Conservation (phyloP, 2,113 vertebrate species). For the Puntigrus tetrazona region DNA sequence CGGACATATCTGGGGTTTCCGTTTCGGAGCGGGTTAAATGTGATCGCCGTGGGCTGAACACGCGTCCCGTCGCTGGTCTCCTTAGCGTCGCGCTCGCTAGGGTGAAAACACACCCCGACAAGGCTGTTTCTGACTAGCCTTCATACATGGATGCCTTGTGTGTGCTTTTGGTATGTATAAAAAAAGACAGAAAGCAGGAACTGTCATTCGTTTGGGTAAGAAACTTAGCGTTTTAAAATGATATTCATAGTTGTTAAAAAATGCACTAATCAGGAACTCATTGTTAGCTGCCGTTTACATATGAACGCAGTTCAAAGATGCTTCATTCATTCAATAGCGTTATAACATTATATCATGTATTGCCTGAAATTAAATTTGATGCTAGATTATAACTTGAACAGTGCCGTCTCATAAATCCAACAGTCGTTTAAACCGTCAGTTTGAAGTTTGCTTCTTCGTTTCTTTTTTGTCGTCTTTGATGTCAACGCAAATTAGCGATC, state of each 20-base stretch:
- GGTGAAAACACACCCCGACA: slow-evolving; percentile 29
- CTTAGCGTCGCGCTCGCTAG: background rate
- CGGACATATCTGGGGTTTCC: slow-evolving; percentile 34
- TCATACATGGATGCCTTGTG: slow-evolving; percentile 42
- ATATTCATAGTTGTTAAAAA: background rate
- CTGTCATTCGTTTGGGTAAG: background rate
- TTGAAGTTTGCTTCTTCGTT: background rate
- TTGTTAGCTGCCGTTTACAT: background rate
- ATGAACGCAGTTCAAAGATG: background rate
- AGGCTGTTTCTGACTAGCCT: slow-evolving; percentile 45
- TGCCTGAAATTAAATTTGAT: background rate
- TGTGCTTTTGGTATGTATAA: slow-evolving; percentile 8
- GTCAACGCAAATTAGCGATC: background rate
- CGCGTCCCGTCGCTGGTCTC: background rate
- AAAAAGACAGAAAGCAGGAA: background rate
- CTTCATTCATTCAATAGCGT: background rate
- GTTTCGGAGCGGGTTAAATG: slow-evolving; percentile 32
- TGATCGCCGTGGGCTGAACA: slow-evolving; percentile 17
- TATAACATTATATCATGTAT: background rate
- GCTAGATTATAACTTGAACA: background rate
- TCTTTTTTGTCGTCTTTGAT: background rate
- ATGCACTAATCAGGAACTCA: background rate
- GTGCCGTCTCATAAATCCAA: background rate
- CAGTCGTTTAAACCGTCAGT: background rate
- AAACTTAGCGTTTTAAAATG: background rate